phyloP scores from a whole-genome alignment of 2,797 vertebrate genomes.

The Sparidentex hasta region DNA sequence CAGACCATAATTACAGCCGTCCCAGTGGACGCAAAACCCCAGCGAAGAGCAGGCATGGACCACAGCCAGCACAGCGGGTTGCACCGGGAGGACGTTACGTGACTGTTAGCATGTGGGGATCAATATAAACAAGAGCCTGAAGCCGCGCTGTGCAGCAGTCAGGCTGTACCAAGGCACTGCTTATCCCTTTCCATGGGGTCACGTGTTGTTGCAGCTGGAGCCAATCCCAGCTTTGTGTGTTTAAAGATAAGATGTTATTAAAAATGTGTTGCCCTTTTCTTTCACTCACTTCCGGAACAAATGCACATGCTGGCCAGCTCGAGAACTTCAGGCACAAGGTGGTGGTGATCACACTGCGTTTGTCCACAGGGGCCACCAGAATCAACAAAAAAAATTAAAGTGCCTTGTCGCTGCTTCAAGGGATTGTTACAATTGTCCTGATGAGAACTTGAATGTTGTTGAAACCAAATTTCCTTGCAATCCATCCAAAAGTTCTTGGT shows the following conservation, averaged over 20 bases:
- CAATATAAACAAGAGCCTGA: not conserved
- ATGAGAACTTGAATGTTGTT: too few species aligned
- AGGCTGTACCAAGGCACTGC: not conserved
- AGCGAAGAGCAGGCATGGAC: slow-evolving; percentile 36
- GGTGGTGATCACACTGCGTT: too few species aligned
- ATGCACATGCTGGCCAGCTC: too few species aligned
- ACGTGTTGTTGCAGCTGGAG: too few species aligned
- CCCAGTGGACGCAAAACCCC: slow-evolving; percentile 52
- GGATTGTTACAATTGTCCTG: not conserved
- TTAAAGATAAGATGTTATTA: too few species aligned
- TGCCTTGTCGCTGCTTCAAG: too few species aligned
- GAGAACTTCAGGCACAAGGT: too few species aligned
- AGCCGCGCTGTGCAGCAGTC: not conserved
- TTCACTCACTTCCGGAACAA: too few species aligned
- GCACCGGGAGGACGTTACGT: slow-evolving; percentile 25
- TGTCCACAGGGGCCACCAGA: too few species aligned
- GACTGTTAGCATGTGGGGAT: slow-evolving; percentile 17
- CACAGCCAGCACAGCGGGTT: slow-evolving; percentile 12
- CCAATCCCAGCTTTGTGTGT: too few species aligned
- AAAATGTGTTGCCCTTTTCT: too few species aligned
- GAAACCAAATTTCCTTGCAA: not conserved
- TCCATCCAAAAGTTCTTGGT: not conserved
- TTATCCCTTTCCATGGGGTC: too few species aligned
- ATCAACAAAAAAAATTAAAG: not conserved
- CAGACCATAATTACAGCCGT: slow-evolving; percentile 71